A percentile compares a stretch with the other conserved stretches of the same genome.
phyloP scores from a whole-genome alignment of 2,888 invertebrate genomes.

The Melikaiella ostensackeni region DNA sequence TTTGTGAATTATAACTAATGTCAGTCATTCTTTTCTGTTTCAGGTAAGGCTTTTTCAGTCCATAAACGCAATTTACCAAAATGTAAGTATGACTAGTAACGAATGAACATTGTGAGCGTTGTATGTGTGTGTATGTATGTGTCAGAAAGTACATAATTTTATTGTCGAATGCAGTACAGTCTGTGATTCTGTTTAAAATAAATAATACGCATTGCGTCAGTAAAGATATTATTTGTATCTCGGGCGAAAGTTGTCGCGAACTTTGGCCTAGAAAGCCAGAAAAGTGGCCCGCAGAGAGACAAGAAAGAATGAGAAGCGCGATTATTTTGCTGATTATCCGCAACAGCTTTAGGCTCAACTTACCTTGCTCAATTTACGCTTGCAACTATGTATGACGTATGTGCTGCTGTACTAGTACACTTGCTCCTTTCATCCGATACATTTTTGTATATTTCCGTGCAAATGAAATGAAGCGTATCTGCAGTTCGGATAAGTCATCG shows the following conservation, averaged over 20 bases:
- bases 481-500: no score
- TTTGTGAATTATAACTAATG: neutral
- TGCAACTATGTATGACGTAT: neutral
- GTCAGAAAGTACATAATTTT: neutral
- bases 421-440: constrained; percentile 1
- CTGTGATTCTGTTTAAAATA: constrained; percentile 25
- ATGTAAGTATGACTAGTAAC: no score
- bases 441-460: no score
- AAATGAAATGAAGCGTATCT: no score
- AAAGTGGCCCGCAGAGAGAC: constrained; percentile 10
- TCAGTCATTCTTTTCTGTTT: neutral
- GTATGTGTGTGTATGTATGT: no score
- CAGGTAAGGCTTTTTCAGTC: neutral
- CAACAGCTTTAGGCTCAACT: neutral
- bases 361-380: constrained; percentile 10
- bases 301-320: constrained; percentile 47
- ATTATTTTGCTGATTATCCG: constrained; percentile 44
- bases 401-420: neutral
- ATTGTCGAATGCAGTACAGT: neutral
- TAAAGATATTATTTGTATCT: constrained; percentile 25
- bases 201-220: constrained; percentile 23
- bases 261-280: constrained; percentile 40
- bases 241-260: constrained; percentile 37
- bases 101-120: no score
- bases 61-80: neutral